Evolutionary conservation across 2,113 vertebrate species (phyloP).

Genomic region (Oriolus oriolus): DNA sequence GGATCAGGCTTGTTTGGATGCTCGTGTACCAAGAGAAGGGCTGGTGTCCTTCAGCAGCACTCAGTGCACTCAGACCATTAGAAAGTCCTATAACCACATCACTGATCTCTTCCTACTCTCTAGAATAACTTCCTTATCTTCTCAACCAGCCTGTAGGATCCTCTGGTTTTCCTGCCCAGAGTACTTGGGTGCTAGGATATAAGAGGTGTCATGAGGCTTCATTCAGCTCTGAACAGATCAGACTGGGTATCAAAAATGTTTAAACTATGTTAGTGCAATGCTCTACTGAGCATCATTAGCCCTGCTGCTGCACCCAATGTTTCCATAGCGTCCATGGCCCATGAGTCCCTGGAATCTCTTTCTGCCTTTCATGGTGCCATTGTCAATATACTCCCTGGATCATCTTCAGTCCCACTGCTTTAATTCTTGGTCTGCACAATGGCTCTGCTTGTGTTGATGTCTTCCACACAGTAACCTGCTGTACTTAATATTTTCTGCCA

Average conservation of each 20-base stretch:
- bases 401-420: not conserved
- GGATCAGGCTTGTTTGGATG: not conserved
- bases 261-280: not conserved
- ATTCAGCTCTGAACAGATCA: not conserved
- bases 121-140: not conserved
- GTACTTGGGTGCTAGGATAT: not conserved
- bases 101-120: not conserved
- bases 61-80: not conserved
- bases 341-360: not conserved
- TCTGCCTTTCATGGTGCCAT: not conserved
- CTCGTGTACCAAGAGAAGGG: not conserved
- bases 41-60: accelerated
- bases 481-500: not conserved
- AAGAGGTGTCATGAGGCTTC: not conserved
- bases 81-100: accelerated
- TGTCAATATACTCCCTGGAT: not conserved
- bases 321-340: not conserved
- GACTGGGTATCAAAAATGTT: not conserved
- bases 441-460: not conserved
- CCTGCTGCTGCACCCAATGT: not conserved
- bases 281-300: not conserved
- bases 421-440: not conserved
- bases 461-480: not conserved
- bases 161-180: not conserved
- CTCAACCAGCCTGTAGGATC: not conserved